These are phyloP conservation scores for Neoarius graeffei DNA, from an alignment of 2,113 vertebrate genomes.

Conservation along the genomic window DNA sequence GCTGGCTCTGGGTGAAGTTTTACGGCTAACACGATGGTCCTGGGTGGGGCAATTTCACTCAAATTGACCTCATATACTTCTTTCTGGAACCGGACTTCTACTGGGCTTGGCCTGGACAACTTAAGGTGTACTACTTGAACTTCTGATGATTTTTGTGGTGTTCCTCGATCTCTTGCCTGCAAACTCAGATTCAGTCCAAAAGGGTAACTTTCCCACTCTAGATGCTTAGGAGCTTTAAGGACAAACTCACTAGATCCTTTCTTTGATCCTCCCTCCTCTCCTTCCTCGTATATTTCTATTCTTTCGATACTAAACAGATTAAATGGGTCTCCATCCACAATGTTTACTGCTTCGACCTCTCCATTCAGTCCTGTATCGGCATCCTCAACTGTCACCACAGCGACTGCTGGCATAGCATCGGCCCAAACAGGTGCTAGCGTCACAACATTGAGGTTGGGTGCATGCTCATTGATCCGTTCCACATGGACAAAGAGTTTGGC, in stretches of 20 bases:
- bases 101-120: slow-evolving; percentile 69
- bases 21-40: slow-evolving; percentile 80
- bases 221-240: slow-evolving; percentile 77
- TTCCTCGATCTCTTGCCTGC: slow-evolving; percentile 91
- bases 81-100: slow-evolving; percentile 79
- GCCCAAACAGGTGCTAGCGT: slow-evolving; percentile 76
- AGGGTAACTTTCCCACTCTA: slow-evolving; percentile 83
- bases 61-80: slow-evolving; percentile 82
- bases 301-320: slow-evolving; percentile 83
- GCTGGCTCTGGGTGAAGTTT: slow-evolving; percentile 81
- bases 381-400: slow-evolving; percentile 84
- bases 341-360: slow-evolving; percentile 86
- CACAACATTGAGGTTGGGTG: slow-evolving; percentile 81
- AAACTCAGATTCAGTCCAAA: slow-evolving; percentile 89
- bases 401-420: slow-evolving; percentile 82
- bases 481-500: slow-evolving; percentile 95
- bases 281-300: slow-evolving; percentile 77
- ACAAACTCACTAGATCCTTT: slow-evolving; percentile 58
- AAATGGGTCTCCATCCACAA: slow-evolving; percentile 84
- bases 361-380: slow-evolving; percentile 88
- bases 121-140: slow-evolving; percentile 77
- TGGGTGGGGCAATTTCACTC: slow-evolving; percentile 93
- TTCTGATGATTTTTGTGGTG: slow-evolving; percentile 84
- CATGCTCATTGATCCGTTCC: slow-evolving; percentile 88
- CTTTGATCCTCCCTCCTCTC: slow-evolving; percentile 26